Conservation (phyloP, 2,113 vertebrate species). For the Actenoides hombroni region DNA sequence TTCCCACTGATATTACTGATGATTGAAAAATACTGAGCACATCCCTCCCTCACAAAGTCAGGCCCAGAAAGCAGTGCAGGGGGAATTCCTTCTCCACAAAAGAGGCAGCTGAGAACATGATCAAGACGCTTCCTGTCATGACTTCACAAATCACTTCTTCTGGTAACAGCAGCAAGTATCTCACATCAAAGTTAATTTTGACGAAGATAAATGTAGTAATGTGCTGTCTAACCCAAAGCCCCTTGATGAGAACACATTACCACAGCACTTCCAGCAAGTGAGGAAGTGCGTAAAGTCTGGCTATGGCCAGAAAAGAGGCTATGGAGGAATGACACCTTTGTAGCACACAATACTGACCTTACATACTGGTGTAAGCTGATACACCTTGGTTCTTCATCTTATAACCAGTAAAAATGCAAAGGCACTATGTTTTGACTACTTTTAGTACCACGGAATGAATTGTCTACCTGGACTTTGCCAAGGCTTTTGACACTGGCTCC, state of each 20-base stretch:
- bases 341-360: not conserved
- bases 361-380: not conserved
- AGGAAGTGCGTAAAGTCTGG: not conserved
- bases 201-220: not conserved
- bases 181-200: not conserved
- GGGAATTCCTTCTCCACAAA: not conserved
- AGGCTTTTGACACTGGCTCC: too few species aligned
- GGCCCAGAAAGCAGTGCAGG: not conserved
- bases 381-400: not conserved
- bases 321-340: accelerated
- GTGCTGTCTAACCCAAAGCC: not conserved
- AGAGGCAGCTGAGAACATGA: not conserved
- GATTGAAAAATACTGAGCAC: not conserved
- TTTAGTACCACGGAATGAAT: not conserved
- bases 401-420: not conserved
- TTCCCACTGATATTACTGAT: not conserved
- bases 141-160: not conserved
- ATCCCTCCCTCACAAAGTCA: not conserved
- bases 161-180: not conserved
- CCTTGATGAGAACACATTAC: not conserved
- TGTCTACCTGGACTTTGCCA: too few species aligned
- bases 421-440: not conserved
- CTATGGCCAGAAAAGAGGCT: not conserved
- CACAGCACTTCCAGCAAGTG: not conserved
- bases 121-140: not conserved